Percentiles rank a stretch among this genome's conserved stretches.
These are phyloP conservation scores for Lasioglossum morio DNA, from an alignment of 2,888 invertebrate species.

Conservation along the genomic window DNA sequence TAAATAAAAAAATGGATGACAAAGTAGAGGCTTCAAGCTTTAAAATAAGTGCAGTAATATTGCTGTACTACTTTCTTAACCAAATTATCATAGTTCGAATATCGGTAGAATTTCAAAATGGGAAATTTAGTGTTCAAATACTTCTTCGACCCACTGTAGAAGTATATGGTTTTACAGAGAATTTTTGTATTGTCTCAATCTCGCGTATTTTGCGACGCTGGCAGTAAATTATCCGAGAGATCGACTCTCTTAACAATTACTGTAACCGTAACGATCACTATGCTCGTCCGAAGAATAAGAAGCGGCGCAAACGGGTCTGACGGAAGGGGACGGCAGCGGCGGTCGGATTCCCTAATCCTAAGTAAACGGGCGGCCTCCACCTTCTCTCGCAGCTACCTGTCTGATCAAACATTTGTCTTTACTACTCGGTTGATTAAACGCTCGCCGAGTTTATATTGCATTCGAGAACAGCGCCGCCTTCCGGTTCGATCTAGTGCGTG, in stretches of 20 bases:
- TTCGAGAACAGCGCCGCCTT: conserved; percentile 42
- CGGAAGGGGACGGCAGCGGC: conserved; percentile 4
- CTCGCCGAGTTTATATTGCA: conserved; percentile 74
- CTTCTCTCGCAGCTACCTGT: conserved; percentile 71
- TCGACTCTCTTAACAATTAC: conserved; percentile 18
- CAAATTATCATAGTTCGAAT: background rate
- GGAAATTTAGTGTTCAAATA: background rate
- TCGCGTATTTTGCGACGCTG: background rate
- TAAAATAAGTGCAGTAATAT: background rate
- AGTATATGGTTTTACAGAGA: background rate
- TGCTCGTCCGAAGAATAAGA: conserved; percentile 49
- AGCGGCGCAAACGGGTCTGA: conserved; percentile 2
- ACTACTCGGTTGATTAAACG: conserved; percentile 83
- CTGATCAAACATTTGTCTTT: conserved; percentile 84
- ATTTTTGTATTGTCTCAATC: background rate
- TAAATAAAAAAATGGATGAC: no score
- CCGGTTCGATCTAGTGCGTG: conserved; percentile 20
- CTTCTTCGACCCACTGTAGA: background rate
- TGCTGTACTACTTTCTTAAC: background rate
- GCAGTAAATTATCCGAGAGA: background rate
- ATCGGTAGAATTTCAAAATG: background rate
- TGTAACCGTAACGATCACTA: conserved; percentile 9
- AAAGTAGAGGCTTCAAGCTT: no score
- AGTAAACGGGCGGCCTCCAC: conserved; percentile 73
- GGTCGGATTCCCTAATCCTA: conserved; percentile 76